Evolutionary conservation across 1,140 invertebrate genomes (phyloP), one percentile per base, ranked within the genome.

Genomic region (Ladona fulva): DNA sequence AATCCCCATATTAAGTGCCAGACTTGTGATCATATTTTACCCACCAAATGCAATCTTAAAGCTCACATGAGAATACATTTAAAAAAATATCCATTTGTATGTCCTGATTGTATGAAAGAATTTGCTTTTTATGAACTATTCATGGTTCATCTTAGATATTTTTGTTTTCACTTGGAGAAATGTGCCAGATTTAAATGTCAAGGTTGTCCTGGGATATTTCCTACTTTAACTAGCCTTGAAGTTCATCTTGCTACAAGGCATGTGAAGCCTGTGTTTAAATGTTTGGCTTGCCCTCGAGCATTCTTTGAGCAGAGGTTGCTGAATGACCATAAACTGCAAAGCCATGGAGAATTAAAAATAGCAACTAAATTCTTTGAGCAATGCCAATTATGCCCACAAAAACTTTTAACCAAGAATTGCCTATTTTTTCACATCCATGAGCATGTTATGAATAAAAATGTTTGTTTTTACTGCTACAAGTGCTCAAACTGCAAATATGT

Each of bases 181-280:
- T 76, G 19, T 16, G 25, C 42, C n/a, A 42, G 25, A 76, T 76
- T 76, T 76, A 22, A 12, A 16, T 76, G 75, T 42, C 24, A 22
- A 37, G n/a, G 6, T 76, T 76, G 75, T 42, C 24, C 25, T 37
- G 25, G 42, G 14, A 12, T 42, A 29, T 76, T 76, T 42, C 25
- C n/a, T 37, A 16, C 25, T 42, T 16, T 76, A 37, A 37, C 75
- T 25, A 59, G 24, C 10, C 29, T 78, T 14, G 52, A 78, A 42
- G 78, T 76, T 16, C 78, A 78, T 37, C 42, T 76, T n/a, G 24
- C 76, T 24, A 76, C 74, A 73, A 19, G 16, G 6, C 78, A 78
- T 76, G 75, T 78, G 12, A 78, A 76, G 22, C 12, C 24, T 76
- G 78, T 78, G 12, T 78, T 66, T 42, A 78, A 78, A 73, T 78